phyloP scores from a whole-genome alignment of 2,113 vertebrate genomes.

The Chloropsis hardwickii region DNA sequence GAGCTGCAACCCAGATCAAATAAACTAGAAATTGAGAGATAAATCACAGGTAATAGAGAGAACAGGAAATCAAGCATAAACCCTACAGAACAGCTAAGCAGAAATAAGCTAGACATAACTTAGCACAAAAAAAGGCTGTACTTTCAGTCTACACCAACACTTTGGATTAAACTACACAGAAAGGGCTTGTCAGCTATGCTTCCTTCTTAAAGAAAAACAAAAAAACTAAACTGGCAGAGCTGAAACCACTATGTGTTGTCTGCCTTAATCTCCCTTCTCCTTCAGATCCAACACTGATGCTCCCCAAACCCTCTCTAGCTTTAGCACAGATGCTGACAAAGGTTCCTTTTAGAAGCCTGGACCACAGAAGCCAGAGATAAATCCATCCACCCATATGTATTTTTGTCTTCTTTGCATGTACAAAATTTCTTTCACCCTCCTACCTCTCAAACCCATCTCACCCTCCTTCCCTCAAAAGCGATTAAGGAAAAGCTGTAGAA shows the following conservation, averaged over 20 bases:
- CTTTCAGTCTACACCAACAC: neutral
- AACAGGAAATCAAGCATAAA: neutral
- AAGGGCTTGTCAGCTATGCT: neutral
- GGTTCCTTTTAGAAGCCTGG: neutral
- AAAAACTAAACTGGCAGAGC: neutral
- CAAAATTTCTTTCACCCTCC: neutral
- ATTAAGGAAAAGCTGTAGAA: conserved; percentile 67
- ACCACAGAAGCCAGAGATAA: neutral
- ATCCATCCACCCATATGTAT: neutral
- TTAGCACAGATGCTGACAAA: neutral
- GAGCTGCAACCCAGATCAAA: neutral
- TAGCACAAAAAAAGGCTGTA: neutral
- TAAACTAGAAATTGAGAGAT: neutral
- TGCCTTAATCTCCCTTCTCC: neutral
- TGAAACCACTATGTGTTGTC: neutral
- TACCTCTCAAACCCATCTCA: neutral
- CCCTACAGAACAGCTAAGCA: neutral
- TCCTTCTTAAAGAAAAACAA: neutral
- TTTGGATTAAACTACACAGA: neutral
- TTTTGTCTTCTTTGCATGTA: neutral
- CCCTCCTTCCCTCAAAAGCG: neutral
- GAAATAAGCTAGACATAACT: neutral
- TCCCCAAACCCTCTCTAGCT: neutral
- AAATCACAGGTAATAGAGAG: neutral
- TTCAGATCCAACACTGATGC: neutral